Conservation (phyloP, 2,113 vertebrate species). For the Oophaga pumilio region DNA sequence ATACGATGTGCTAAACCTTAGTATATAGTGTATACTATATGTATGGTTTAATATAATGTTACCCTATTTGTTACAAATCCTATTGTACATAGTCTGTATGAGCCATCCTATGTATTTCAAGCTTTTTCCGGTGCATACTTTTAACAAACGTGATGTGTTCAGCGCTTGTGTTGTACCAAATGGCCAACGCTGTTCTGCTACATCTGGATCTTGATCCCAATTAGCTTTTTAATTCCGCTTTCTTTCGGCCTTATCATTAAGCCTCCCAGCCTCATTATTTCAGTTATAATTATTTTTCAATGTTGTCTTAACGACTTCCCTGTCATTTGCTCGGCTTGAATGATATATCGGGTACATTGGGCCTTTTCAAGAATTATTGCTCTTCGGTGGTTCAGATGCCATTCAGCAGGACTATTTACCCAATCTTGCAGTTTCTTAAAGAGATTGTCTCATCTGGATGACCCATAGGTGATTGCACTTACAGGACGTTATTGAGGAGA, state of each 20-base stretch:
- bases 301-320: slow-evolving; percentile 1
- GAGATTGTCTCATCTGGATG: not conserved
- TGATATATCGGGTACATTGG: not conserved
- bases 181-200: not conserved
- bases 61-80: too few relatives aligned
- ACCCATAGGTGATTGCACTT: not conserved
- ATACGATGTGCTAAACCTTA: too few relatives aligned
- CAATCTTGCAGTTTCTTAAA: not conserved
- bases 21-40: too few relatives aligned
- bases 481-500: not conserved
- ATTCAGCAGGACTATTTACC: too few relatives aligned
- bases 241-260: not conserved
- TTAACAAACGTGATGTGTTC: not conserved
- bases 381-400: too few relatives aligned
- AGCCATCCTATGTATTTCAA: too few relatives aligned
- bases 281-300: not conserved
- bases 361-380: not conserved
- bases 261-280: not conserved
- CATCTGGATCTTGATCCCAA: not conserved
- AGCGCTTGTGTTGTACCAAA: not conserved
- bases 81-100: too few relatives aligned
- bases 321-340: not conserved
- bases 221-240: not conserved
- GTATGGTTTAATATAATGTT: too few relatives aligned
- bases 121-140: too few relatives aligned